Conservation (phyloP, 2,797 vertebrate species). For the Manis crassicaudata region DNA sequence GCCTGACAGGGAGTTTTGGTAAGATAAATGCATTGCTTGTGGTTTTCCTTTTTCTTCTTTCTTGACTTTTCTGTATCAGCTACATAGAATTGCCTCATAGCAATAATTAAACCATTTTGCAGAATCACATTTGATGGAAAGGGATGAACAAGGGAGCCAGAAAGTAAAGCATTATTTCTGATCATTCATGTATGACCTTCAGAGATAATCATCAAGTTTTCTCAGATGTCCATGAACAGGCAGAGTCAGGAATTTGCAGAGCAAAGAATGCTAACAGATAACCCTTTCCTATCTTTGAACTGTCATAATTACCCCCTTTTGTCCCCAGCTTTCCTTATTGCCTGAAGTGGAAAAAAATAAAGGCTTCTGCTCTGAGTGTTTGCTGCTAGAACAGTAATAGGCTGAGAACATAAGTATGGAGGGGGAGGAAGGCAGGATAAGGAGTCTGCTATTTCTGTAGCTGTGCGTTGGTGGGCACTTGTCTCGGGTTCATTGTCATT, state of each 20-base stretch:
- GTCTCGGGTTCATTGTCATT: conserved; percentile 8
- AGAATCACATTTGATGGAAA: conserved; percentile 71
- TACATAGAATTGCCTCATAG: conserved; percentile 64
- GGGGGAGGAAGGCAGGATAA: conserved; percentile 47
- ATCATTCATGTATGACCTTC: conserved; percentile 79
- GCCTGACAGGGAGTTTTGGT: conserved; percentile 67
- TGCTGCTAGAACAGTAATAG: conserved; percentile 22
- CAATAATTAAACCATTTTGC: conserved; percentile 72
- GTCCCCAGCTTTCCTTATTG: not conserved
- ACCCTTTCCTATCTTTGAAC: conserved; percentile 42
- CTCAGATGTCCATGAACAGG: conserved; percentile 42
- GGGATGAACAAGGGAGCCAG: conserved; percentile 16
- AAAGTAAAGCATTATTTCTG: conserved; percentile 35
- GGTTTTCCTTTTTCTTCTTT: not conserved
- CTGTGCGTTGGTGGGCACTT: conserved; percentile 36
- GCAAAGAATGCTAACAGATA: conserved; percentile 16
- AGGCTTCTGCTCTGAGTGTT: conserved; percentile 38
- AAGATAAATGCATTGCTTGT: conserved; percentile 56
- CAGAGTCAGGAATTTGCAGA: conserved; percentile 35
- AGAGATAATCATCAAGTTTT: conserved; percentile 72
- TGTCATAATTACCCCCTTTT: not conserved
- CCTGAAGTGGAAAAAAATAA: conserved; percentile 39
- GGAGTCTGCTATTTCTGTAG: conserved; percentile 50
- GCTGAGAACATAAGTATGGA: conserved; percentile 30
- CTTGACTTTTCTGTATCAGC: conserved; percentile 55